These are phyloP conservation scores for Laodelphax striatellus DNA, from an alignment of 1,140 invertebrate genomes.

Conservation along the genomic window DNA sequence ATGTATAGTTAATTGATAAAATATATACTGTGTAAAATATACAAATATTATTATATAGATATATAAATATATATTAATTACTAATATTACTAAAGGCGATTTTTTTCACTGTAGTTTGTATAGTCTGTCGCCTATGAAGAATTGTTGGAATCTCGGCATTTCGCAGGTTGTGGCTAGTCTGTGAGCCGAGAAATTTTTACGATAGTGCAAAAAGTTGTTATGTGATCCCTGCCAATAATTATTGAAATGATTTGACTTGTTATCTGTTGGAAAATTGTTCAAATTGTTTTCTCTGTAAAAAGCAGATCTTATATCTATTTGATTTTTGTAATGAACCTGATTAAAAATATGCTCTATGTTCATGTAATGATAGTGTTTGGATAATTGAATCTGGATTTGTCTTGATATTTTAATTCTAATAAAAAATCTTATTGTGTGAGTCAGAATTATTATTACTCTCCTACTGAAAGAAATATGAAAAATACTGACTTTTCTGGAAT, in stretches of 20 bases:
- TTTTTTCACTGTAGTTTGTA: conserved; percentile 16
- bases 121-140: conserved; percentile 8
- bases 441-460: neutral
- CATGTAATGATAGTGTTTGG: conserved; percentile 6
- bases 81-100: conserved; percentile 6
- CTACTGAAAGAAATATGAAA: no score
- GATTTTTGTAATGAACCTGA: conserved; percentile 1
- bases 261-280: conserved; percentile 7
- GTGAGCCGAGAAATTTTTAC: conserved; percentile 2
- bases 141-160: conserved; percentile 1
- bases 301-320: neutral
- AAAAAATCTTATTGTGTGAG: conserved; percentile 14
- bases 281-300: neutral
- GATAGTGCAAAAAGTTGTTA: neutral
- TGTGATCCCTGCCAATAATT: conserved; percentile 7
- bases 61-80: conserved; percentile 4
- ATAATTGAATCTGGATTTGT: conserved; percentile 8
- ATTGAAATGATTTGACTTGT: conserved; percentile 5
- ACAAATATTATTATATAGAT: neutral
- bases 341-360: neutral
- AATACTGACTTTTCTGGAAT: no score
- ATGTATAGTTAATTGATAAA: neutral
- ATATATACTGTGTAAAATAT: neutral
- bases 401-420: conserved; percentile 13
- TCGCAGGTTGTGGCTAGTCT: neutral